phyloP scores from a whole-genome alignment of 2,797 vertebrate genomes.

The Pangasius larnaudii region DNA sequence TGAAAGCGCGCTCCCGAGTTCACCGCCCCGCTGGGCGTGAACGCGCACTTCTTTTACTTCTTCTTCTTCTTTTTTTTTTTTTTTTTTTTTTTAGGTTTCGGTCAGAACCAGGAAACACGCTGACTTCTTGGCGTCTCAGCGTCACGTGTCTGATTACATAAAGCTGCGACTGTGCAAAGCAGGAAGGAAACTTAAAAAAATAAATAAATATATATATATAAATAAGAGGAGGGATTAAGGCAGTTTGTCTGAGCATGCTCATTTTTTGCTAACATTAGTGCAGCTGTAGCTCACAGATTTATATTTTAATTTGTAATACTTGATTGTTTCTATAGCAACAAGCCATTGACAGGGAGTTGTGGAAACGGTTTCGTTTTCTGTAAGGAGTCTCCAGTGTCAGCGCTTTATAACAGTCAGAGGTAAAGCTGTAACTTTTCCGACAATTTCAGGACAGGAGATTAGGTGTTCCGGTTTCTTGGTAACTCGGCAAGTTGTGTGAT shows the following conservation, averaged over 20 bases:
- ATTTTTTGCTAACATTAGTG: not conserved
- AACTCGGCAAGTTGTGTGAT: not conserved
- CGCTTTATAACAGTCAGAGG: not conserved
- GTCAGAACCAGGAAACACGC: not conserved
- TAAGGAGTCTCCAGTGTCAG: not conserved
- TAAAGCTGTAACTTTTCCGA: not conserved
- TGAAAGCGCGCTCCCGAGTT: not conserved
- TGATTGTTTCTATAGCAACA: not conserved
- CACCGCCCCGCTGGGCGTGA: not conserved
- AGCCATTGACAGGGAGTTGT: not conserved
- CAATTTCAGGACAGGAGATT: not conserved
- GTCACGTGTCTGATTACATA: slow-evolving; percentile 11
- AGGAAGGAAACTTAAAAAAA: not conserved
- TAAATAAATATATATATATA: not conserved
- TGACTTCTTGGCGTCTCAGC: not conserved
- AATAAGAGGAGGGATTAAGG: not conserved
- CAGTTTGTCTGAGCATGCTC: not conserved
- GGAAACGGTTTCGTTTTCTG: not conserved
- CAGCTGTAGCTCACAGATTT: not conserved
- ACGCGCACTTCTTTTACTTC: not conserved
- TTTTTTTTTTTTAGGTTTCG: not conserved
- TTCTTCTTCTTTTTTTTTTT: not conserved
- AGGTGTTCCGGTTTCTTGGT: not conserved
- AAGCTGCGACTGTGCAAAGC: not conserved
- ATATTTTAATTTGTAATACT: not conserved